phyloP scores from a whole-genome alignment of 2,113 vertebrate species.

The Aptenodytes patagonicus region DNA sequence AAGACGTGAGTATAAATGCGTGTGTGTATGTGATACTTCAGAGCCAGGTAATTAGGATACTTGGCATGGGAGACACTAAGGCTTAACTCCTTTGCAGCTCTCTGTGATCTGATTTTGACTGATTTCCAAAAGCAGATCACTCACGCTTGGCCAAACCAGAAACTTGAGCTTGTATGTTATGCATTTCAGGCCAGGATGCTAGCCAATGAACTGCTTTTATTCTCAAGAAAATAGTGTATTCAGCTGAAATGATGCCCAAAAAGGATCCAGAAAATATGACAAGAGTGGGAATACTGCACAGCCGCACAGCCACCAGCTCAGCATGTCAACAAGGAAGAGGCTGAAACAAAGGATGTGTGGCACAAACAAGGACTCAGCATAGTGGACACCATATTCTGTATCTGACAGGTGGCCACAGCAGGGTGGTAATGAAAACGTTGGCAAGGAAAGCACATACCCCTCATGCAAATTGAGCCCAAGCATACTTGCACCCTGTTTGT shows the following conservation, averaged over 20 bases:
- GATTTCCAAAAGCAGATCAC: conserved; percentile 47
- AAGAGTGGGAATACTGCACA: neutral
- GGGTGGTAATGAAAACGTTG: conserved; percentile 31
- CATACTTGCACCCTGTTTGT: neutral
- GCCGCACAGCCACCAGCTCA: neutral
- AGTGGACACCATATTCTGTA: neutral
- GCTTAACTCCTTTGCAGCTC: conserved; percentile 9
- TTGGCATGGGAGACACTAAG: neutral
- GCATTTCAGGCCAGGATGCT: neutral
- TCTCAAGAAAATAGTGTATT: neutral
- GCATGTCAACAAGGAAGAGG: neutral
- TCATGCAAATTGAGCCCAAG: conserved; percentile 30
- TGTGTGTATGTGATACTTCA: neutral
- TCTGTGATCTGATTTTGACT: conserved; percentile 30
- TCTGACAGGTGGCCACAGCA: conserved; percentile 20
- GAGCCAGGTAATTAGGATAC: conserved; percentile 38
- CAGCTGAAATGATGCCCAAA: neutral
- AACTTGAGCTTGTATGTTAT: neutral
- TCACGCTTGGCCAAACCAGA: neutral
- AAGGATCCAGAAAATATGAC: neutral
- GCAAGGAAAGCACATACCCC: neutral
- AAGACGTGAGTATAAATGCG: neutral
- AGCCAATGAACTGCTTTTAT: neutral
- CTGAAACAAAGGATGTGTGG: neutral
- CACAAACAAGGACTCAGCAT: neutral